A percentile compares a stretch with the other conserved stretches of the same genome.
phyloP scores from a whole-genome alignment of 2,113 vertebrate genomes.

The Leiothrix lutea region DNA sequence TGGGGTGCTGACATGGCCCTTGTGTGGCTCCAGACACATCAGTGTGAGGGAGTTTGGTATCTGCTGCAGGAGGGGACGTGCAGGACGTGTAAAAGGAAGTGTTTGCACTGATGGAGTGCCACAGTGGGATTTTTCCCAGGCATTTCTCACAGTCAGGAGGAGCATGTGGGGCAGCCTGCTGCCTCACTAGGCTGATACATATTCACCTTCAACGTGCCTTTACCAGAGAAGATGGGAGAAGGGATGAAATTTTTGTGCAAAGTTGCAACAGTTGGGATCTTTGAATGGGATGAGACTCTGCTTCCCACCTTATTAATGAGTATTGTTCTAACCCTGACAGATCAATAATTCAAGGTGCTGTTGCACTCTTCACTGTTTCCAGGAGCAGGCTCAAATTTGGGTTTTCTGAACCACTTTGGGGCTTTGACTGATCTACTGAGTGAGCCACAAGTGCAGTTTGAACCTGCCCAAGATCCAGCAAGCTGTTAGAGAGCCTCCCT shows the following conservation, averaged over 20 bases:
- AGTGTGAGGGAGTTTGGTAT: background rate
- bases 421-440: background rate
- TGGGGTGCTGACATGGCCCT: background rate
- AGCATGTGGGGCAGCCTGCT: background rate
- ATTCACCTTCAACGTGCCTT: background rate
- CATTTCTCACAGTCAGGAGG: background rate
- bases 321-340: background rate
- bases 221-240: background rate
- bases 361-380: background rate
- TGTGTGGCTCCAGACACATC: background rate
- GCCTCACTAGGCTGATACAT: background rate
- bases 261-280: background rate
- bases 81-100: background rate
- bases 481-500: background rate
- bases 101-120: background rate
- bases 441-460: background rate
- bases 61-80: rapidly evolving
- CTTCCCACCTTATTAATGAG: background rate
- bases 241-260: background rate
- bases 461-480: background rate
- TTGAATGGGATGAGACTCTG: rapidly evolving
- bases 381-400: background rate
- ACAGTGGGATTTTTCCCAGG: background rate
- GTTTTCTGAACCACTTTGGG: background rate
- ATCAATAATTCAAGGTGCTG: background rate